Evolutionary conservation across 2,888 invertebrate genomes (phyloP), one percentile per base, ranked within the genome.

Genomic region (Monochamus alternatus): DNA sequence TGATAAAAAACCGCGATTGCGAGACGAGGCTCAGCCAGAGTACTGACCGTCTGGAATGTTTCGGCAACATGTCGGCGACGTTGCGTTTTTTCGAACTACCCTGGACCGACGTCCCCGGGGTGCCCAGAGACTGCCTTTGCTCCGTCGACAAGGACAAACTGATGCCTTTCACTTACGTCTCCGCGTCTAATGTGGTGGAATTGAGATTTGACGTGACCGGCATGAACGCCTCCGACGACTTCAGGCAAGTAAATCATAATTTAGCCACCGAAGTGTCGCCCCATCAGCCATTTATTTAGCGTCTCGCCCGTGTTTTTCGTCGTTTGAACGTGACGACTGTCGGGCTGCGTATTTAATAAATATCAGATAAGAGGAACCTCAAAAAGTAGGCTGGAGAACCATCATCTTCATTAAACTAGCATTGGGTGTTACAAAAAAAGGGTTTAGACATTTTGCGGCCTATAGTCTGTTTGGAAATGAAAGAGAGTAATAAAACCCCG

Each of bases 211-310:
- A 94, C 81, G 94, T 96, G 14, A 91, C 92, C 74, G 93, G 94
- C 82, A 96, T 98, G 97, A 93, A 94, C 78, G 93, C 96, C 1
- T 90, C 94, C 22, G 96, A 97, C 85, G 96, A 97, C 90, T 96
- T 55, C 14, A 55, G 55, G 55, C 55, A 55, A 55, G 55, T 55
- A 22, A 1, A n/a, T 55, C 22, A 55, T 55, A 55, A 55, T n/a
- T 55, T 38, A 38, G 38, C 38, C 5, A 38, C 5, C 7, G 38
- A 38, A 38, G 7, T 38, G 38, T 38, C 38, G 38, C 5, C 38
- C 5, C 7, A 38, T 38, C 7, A 38, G 38, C 38, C 38, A 7
- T 38, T 38, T 38, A 38, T 38, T 38, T 38, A 38, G 7, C 5
- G 38, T 5, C 7, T 7, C 38, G 38, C 4, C 38, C 38, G 4